Conservation (phyloP, 2,888 invertebrate species). For the Eristalinus sepulchralis region DNA sequence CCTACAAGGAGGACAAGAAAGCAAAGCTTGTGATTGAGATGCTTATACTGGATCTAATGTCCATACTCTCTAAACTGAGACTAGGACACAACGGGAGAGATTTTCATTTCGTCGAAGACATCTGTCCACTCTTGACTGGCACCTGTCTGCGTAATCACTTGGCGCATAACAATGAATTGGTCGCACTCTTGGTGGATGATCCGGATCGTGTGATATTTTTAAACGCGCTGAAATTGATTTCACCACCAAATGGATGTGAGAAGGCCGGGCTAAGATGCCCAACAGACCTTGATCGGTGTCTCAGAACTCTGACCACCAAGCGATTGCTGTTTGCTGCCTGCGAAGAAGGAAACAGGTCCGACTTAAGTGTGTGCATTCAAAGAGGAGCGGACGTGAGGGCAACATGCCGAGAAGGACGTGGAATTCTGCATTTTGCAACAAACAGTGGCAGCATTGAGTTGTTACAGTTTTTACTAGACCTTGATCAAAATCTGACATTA, state of each 20-base stretch:
- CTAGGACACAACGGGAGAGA: not conserved
- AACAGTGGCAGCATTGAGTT: conserved; percentile 50
- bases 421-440: conserved; percentile 36
- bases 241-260: not conserved
- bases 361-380: not conserved
- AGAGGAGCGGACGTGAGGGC: conserved; percentile 51
- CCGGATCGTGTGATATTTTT: conserved; percentile 37
- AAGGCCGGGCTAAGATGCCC: not conserved
- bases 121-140: conserved; percentile 69
- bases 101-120: conserved; percentile 66
- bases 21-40: conserved; percentile 66
- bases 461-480: conserved; percentile 2
- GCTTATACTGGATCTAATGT: conserved; percentile 72
- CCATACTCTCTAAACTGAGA: conserved; percentile 47
- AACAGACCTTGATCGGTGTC: not conserved
- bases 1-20: conserved; percentile 40
- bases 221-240: conserved; percentile 19
- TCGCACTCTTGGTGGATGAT: conserved; percentile 51
- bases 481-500: not conserved
- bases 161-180: conserved; percentile 65
- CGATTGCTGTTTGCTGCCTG: conserved; percentile 11
- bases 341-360: conserved; percentile 7
- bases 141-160: conserved; percentile 72
- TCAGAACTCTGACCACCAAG: not conserved
- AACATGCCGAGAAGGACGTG: not conserved